Evolutionary conservation across 30 jellyfish, hydroid and myxozoan genomes (phyloP).

Genomic region (Hydractinia echinata): DNA sequence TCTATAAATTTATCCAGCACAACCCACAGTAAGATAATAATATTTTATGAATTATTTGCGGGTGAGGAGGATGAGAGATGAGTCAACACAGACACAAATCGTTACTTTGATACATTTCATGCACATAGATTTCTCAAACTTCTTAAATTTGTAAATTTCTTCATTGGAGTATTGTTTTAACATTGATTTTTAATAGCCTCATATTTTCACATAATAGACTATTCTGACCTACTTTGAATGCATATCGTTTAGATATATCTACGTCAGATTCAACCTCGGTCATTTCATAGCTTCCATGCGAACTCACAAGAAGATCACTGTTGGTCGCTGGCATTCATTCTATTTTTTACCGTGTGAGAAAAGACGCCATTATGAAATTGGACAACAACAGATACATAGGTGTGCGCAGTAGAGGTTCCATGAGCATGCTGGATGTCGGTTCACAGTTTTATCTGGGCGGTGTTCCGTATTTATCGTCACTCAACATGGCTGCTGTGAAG

Average conservation of each 20-base stretch:
- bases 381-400: slow-evolving; percentile 56
- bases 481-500: slow-evolving; percentile 53
- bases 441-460: slow-evolving; percentile 77
- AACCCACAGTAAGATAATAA: no score
- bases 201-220: background rate
- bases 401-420: slow-evolving; percentile 56
- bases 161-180: no score
- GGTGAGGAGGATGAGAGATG: no score
- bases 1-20: no score
- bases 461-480: slow-evolving; percentile 46
- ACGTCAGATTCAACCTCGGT: slow-evolving; percentile 76
- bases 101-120: no score
- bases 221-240: background rate
- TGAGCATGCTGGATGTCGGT: slow-evolving; percentile 46
- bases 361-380: slow-evolving; percentile 72
- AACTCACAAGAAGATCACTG: slow-evolving; percentile 36
- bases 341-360: slow-evolving; percentile 52
- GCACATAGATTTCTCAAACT: no score
- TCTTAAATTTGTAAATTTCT: no score
- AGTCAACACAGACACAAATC: no score
- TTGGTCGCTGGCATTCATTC: slow-evolving; percentile 54
- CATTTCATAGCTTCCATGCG: slow-evolving; percentile 54
- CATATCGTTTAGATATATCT: slow-evolving; percentile 41
- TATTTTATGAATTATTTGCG: no score
- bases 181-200: no score